Evolutionary conservation across 1,140 invertebrate genomes (phyloP), one percentile per base, ranked within the genome.

Genomic region (Gerris buenoi): DNA sequence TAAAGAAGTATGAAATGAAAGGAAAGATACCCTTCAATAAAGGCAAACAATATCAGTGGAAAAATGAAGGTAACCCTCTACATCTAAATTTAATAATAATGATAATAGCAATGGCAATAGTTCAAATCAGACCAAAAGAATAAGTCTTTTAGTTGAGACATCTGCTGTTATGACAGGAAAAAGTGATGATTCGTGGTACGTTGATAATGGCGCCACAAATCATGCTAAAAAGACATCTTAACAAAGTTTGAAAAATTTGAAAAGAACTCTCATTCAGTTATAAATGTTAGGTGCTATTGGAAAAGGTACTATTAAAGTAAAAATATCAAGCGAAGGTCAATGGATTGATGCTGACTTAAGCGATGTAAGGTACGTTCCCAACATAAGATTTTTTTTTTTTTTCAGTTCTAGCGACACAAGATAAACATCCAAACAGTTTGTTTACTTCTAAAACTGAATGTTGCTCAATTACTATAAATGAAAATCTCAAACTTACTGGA

Each of bases 181-280:
- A 13, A 70, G 71, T 69, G 25, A 64, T 68, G 67, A 67, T 23
- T 71, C 67, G 27, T 74, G 72, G 75, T 72, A 68, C 68, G 67
- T 75, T 29, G 70, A 75, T 62, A 75, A 75, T 63, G 75, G 75
- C 26, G 74, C 74, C 27, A 76, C 70, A 25, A 72, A 68, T 59
- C 74, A 76, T 63, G 63, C 75, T 28, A 64, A 46, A 29, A 59
- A 13, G 63, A 73, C 26, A 68, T 65, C 33, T 75, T 75, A 66
- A 46, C 67, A 22, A 64, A 68, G 22, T 73, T 71, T 58, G 23
- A 71, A 65, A 63, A 68, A 27, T 72, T 75, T 68, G 28, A 68
- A 58, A 23, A 66, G 14, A 69, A 27, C 27, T n/a, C 57, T 13
- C 65, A 65, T 57, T 67, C 60, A 57, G 68, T 74, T 46, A 69